Base-by-base conservation (phyloP, 2,797 vertebrate genomes). In the Miichthys miiuy region DNA sequence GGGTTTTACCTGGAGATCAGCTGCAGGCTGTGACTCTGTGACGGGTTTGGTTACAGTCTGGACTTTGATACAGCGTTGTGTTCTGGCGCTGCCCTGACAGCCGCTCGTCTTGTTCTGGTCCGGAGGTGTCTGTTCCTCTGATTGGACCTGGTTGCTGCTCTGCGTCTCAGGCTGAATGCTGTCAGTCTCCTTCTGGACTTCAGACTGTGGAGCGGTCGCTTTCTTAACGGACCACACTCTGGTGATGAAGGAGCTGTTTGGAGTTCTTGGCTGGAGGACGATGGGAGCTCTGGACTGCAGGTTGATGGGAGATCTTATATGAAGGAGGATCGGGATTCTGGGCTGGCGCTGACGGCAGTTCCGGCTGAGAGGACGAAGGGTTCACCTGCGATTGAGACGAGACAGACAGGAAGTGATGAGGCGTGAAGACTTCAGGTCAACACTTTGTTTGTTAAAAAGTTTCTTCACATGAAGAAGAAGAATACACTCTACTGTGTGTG, bases 321-420 rank as follows among this genome's bases (percentile, higher is more conserved):
- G 84, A 2, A 83, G 57, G 6, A 83, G 68, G 64, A 87, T 87
- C 23, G 84, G 84, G 4, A 84, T 82, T 58, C 71, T 77, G 56
- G 69, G 72, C 54, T 71, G 71, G 55, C 20, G 30, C 5, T 74
- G 54, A 44, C 0, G 4, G 41, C 42, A 20, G 23, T 11, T 34
- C n/a, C 13, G 47, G 44, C 46, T 57, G 51, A 14, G 46, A 18
- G 2, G 69, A 66, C 27, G 30, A 48, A 47, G 48, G 4, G 2
- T 34, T 51, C 9, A 61, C 70, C 71, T 82, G 8, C 3, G 42
- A 83, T 14, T 34, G 14, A 58, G 17, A 67, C 0, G 21, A 65
- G 25, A 68, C n/a, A n/a, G n/a, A n/a, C 14, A 70, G 10, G 54
- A 63, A 38, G 44, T 6, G 2, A 25, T 21, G 60, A 23, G 56